Evolutionary conservation across 2,797 vertebrate genomes (phyloP), one percentile per base, ranked within the genome.

Genomic region (Microtus obscurus): DNA sequence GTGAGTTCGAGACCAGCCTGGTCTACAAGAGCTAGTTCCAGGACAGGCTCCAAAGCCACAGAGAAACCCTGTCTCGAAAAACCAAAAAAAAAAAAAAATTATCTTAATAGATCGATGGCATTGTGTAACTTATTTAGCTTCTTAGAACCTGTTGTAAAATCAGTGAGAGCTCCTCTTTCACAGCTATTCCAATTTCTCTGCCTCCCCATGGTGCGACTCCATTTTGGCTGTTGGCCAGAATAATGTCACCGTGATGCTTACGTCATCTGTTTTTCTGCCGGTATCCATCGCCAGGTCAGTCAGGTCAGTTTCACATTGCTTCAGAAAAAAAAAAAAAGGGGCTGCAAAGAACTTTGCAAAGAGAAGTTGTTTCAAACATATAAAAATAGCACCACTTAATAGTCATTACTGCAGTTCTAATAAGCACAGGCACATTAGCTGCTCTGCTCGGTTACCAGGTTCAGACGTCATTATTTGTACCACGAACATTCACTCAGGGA

Each of bases 281-380:
- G 5, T 45, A 25, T 79, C 27, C 43, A 5, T 81, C 43, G 51
- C 37, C 69, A 85, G n/a, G 90, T 67, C 74, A 61, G 5, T 59
- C 51, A 43, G 51, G n/a, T 21, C 69, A 74, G 27, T 88, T 76
- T 34, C 27, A 61, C 53, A 43, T 61, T 76, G 37, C 51, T 87
- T 59, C 56, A 61, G 63, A 95, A 51, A 6, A 71, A 21, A 79
- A 21, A 79, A 71, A 21, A 79, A 21, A 79, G n/a, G 37, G 37
- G 48, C 40, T 29, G 34, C 94, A 77, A 76, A 89, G 90, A 90
- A 81, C 63, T 93, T 87, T 48, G 6, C 40, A 76, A 81, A 86
- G 77, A 89, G 69, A 77, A 91, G 27, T 34, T 91, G 21, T 77
- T 63, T 91, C 31, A 45, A 74, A 83, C 34, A 16, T 79, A 83